Conservation (phyloP, 2,113 vertebrate species). For the Actenoides lindsayi region DNA sequence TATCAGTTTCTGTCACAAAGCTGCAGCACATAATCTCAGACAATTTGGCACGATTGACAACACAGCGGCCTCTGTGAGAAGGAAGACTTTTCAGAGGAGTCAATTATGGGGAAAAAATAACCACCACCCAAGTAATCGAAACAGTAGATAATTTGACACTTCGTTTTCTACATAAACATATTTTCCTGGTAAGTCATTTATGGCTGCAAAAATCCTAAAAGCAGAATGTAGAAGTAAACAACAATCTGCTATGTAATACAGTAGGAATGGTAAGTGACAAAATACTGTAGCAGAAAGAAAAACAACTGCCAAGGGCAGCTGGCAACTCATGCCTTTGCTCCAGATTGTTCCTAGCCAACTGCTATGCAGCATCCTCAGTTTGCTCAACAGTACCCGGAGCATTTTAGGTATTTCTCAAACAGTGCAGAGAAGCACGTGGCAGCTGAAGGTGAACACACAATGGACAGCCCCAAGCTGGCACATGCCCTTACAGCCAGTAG, state of each 20-base stretch:
- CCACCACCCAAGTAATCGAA: constrained; percentile 36
- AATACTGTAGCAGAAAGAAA: constrained; percentile 15
- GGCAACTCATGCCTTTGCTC: neutral
- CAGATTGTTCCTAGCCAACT: neutral
- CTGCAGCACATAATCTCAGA: constrained; percentile 26
- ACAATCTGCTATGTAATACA: constrained; percentile 20
- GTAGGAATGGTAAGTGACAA: constrained; percentile 23
- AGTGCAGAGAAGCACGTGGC: neutral
- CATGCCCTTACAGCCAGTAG: neutral
- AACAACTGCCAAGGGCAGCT: constrained; percentile 21
- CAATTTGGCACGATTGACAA: constrained; percentile 49
- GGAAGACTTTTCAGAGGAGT: constrained; percentile 44
- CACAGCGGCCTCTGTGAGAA: neutral
- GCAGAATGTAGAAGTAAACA: constrained; percentile 40
- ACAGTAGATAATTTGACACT: constrained; percentile 43
- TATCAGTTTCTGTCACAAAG: constrained; percentile 64
- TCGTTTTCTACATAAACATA: constrained; percentile 54
- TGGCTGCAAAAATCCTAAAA: constrained; percentile 34
- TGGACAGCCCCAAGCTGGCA: neutral
- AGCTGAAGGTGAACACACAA: neutral
- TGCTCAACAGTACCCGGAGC: neutral
- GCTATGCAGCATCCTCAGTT: neutral
- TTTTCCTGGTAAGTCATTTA: constrained; percentile 52
- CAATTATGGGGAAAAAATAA: constrained; percentile 44
- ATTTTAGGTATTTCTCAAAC: neutral